Percentiles rank a stretch among this genome's conserved stretches.
Conservation (phyloP, 2,797 vertebrate genomes). For the Odontamblyopus rebecca region DNA sequence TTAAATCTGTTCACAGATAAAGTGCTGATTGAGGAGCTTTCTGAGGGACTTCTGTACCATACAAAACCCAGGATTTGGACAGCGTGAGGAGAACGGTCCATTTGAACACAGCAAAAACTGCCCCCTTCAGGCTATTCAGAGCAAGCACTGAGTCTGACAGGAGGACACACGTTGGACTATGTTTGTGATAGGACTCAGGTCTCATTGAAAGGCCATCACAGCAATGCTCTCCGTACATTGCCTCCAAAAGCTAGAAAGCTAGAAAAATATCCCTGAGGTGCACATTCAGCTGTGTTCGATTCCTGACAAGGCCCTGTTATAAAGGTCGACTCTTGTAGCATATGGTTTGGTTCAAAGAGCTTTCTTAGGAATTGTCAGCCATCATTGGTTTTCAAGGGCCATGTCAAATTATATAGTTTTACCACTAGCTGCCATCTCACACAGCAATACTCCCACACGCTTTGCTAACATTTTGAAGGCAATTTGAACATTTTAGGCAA, state of each 20-base stretch:
- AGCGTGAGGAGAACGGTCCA: conserved; percentile 54
- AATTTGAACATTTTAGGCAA: conserved; percentile 70
- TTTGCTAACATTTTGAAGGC: conserved; percentile 79
- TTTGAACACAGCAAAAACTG: conserved; percentile 56
- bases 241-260: conserved; percentile 80
- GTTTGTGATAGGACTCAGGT: conserved; percentile 60
- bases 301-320: conserved; percentile 63
- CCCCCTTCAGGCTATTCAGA: conserved; percentile 36
- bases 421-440: conserved; percentile 77
- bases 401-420: conserved; percentile 58
- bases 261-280: conserved; percentile 83
- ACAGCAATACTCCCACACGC: conserved; percentile 69
- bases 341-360: conserved; percentile 66
- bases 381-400: conserved; percentile 61
- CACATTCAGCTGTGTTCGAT: conserved; percentile 78
- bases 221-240: conserved; percentile 76
- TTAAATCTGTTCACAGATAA: conserved; percentile 79
- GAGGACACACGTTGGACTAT: conserved; percentile 47
- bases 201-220: conserved; percentile 73
- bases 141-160: conserved; percentile 28
- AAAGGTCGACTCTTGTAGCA: conserved; percentile 53
- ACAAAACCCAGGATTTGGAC: conserved; percentile 60
- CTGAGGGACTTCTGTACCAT: conserved; percentile 75
- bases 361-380: conserved; percentile 72
- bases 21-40: conserved; percentile 80